Conservation (phyloP, 2,797 vertebrate genomes). For the Odontamblyopus rebecca region DNA sequence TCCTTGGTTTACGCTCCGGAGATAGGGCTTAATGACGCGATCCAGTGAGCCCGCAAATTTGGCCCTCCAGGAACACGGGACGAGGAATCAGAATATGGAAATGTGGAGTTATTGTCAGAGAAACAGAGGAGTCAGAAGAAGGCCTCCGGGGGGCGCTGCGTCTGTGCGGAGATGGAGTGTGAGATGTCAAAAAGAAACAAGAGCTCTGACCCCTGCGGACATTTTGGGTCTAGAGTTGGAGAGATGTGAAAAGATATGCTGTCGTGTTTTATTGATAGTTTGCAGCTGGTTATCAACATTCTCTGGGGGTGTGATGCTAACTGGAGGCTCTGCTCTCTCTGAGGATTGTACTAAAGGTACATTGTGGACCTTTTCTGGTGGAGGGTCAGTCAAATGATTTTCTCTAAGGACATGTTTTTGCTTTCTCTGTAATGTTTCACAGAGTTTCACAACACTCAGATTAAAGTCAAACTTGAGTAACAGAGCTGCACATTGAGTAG, state of each 20-base stretch:
- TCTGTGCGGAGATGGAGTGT: not conserved
- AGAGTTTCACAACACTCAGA: too few species aligned
- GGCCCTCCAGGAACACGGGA: slow-evolving; percentile 70
- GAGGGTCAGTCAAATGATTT: too few species aligned
- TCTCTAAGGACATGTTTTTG: too few species aligned
- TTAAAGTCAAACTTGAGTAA: too few species aligned
- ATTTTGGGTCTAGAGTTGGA: not conserved
- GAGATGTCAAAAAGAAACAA: not conserved
- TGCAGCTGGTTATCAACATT: too few species aligned
- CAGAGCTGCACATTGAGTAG: too few species aligned
- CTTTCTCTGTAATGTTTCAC: too few species aligned
- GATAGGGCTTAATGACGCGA: slow-evolving; percentile 80
- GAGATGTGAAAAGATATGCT: not conserved
- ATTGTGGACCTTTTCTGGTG: too few species aligned
- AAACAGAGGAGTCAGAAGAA: not conserved
- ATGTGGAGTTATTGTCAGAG: slow-evolving; percentile 7
- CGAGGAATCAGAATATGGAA: slow-evolving; percentile 52
- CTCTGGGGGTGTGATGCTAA: too few species aligned
- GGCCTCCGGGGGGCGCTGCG: not conserved
- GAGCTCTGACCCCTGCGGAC: not conserved
- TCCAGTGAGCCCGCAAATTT: slow-evolving; percentile 84
- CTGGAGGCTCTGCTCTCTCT: too few species aligned
- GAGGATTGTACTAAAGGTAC: too few species aligned
- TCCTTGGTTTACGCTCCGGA: slow-evolving; percentile 77
- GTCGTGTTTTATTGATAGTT: not conserved